These are phyloP conservation scores for Gambelia wislizenii DNA, from an alignment of 2,797 vertebrate genomes.

Conservation along the genomic window DNA sequence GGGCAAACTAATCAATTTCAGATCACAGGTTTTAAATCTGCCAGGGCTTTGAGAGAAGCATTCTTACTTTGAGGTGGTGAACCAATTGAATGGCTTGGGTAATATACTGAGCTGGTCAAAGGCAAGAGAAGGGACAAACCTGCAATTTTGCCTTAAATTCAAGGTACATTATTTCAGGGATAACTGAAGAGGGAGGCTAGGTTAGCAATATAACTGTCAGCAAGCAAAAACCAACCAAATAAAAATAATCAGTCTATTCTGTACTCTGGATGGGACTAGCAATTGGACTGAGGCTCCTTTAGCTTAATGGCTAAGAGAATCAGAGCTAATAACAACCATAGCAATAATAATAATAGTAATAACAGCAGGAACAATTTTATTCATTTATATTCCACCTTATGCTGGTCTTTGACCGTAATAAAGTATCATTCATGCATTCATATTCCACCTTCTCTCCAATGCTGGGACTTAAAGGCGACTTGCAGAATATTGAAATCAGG, in stretches of 20 bases:
- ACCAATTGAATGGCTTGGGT: not conserved
- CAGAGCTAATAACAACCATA: too few relatives aligned
- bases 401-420: too few relatives aligned
- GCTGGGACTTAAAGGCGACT: too few relatives aligned
- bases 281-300: not conserved
- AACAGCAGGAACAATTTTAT: too few relatives aligned
- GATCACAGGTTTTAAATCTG: not conserved
- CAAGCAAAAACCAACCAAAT: not conserved
- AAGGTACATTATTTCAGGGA: not conserved
- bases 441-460: too few relatives aligned
- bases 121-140: not conserved
- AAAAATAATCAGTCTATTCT: too few relatives aligned
- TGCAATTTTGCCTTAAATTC: not conserved
- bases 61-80: not conserved
- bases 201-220: not conserved
- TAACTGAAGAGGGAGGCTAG: not conserved
- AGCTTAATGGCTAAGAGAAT: too few relatives aligned
- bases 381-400: too few relatives aligned
- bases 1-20: not conserved
- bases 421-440: too few relatives aligned
- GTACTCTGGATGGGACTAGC: too few relatives aligned
- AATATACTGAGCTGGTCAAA: not conserved
- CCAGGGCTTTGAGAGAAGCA: not conserved
- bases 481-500: too few relatives aligned
- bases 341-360: too few relatives aligned